These are phyloP conservation scores for Cephonodes hylas DNA, from an alignment of 2,888 invertebrate genomes.

Conservation along the genomic window DNA sequence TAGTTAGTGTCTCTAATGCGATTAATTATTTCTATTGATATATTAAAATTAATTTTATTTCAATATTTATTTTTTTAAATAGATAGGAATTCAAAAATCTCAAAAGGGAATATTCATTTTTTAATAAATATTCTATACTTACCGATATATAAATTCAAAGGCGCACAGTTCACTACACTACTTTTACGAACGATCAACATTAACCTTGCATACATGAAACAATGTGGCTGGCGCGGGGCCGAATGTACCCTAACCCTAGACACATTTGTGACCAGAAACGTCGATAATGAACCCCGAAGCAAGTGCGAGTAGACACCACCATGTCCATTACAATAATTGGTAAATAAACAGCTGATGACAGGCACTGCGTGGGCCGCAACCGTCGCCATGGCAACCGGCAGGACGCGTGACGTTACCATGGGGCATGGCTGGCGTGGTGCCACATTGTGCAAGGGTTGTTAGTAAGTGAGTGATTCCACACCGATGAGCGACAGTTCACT, in stretches of 20 bases:
- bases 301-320: conserved; percentile 7
- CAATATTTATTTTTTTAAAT: no score
- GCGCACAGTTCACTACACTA: not conserved
- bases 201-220: not conserved
- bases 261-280: not conserved
- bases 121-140: not conserved
- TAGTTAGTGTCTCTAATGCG: no score
- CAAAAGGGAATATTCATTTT: no score
- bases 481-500: conserved; percentile 7
- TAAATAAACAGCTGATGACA: conserved; percentile 58
- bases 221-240: not conserved
- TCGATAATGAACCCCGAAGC: not conserved
- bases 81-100: no score
- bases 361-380: conserved; percentile 36
- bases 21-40: no score
- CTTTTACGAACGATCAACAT: not conserved
- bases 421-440: conserved; percentile 44
- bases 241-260: not conserved
- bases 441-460: conserved; percentile 50
- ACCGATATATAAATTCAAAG: not conserved
- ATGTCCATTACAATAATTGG: conserved; percentile 55
- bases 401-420: conserved; percentile 58
- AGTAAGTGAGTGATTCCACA: not conserved
- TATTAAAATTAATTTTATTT: no score
- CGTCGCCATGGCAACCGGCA: conserved; percentile 57